A percentile compares a stretch with the other conserved stretches of the same genome.
Evolutionary conservation across 2,113 vertebrate species (phyloP).

Genomic region (Cinclus cinclus): DNA sequence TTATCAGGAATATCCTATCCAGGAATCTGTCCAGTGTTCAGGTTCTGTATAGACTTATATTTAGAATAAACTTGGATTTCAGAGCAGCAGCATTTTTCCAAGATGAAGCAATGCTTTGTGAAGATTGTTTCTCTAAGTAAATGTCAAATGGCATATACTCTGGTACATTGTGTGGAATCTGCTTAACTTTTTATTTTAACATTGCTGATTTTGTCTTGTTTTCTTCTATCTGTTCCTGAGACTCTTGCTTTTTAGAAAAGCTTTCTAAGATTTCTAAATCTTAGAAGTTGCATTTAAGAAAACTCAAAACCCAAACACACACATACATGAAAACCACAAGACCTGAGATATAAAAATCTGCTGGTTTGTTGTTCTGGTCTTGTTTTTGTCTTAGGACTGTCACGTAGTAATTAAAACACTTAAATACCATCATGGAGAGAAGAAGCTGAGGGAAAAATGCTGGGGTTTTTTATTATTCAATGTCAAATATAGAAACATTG

Average conservation of each 20-base stretch:
- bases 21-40: background rate
- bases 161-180: background rate
- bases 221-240: background rate
- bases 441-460: background rate
- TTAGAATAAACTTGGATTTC: background rate
- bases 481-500: background rate
- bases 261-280: background rate
- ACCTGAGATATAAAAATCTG: background rate
- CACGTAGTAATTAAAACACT: background rate
- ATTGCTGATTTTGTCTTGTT: background rate
- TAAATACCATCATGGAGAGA: background rate
- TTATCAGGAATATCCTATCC: background rate
- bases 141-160: background rate
- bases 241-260: background rate
- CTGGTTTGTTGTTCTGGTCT: background rate
- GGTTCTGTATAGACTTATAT: background rate
- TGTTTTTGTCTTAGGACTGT: background rate
- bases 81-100: background rate
- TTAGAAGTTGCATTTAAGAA: background rate
- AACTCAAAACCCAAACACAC: accelerated
- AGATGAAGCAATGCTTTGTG: background rate
- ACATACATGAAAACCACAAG: background rate
- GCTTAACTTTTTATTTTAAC: background rate
- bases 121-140: background rate
- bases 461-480: background rate